A percentile compares a stretch with the other conserved stretches of the same genome.
Evolutionary conservation across 2,113 vertebrate genomes (phyloP).

Genomic region (western clawed frog (Xenopus tropicalis)): DNA sequence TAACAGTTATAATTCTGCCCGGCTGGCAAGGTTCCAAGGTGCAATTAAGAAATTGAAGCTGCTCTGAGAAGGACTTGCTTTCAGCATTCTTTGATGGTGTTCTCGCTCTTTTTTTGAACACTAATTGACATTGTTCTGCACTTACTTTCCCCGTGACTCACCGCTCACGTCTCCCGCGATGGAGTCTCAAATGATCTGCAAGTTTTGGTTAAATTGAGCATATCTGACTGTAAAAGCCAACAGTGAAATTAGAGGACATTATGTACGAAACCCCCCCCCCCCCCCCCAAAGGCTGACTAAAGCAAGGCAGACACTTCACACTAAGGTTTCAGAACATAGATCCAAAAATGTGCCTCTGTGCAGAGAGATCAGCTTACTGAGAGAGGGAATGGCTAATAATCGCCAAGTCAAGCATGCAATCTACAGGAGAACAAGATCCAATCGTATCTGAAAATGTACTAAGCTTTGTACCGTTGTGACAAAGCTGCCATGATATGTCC

Average conservation of each 20-base stretch:
- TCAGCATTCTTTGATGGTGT: constrained; percentile 57
- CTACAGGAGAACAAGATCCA: too few species aligned
- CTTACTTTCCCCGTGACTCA: constrained; percentile 32
- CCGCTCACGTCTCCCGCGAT: constrained; percentile 28
- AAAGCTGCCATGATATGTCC: too few species aligned
- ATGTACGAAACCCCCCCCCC: background rate
- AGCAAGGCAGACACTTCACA: constrained; percentile 12
- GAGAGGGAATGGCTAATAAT: too few species aligned
- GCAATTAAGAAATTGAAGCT: constrained; percentile 67
- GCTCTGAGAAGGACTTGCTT: constrained; percentile 64
- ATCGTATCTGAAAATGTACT: too few species aligned
- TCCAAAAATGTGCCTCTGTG: background rate
- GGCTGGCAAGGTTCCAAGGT: constrained; percentile 50
- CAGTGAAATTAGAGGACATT: constrained; percentile 39
- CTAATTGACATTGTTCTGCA: constrained; percentile 38
- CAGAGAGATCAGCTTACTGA: too few species aligned
- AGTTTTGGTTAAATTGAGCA: constrained; percentile 17
- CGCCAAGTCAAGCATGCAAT: too few species aligned
- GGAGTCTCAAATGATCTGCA: constrained; percentile 35
- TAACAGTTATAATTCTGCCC: constrained; percentile 50
- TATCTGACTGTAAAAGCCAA: constrained; percentile 42
- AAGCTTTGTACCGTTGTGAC: too few species aligned
- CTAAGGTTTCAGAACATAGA: background rate
- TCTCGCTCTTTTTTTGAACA: constrained; percentile 19
- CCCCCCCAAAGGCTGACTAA: constrained; percentile 20